phyloP scores from a whole-genome alignment of 2,888 invertebrate genomes.

The Morinoia aosen region DNA sequence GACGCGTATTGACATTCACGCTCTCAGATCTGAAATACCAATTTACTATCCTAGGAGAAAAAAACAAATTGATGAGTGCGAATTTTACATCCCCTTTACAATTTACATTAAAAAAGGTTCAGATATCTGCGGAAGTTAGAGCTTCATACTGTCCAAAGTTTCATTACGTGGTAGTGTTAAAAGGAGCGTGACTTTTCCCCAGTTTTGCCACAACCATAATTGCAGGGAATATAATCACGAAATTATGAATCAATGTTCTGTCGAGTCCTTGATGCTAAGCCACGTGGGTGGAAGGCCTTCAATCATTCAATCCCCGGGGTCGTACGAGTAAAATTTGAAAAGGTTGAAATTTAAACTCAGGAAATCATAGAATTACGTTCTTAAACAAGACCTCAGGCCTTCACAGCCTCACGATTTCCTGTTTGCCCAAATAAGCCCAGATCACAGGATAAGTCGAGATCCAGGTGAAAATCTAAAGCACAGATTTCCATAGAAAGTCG shows the following conservation, averaged over 20 bases:
- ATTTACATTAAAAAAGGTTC: background rate
- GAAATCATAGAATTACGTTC: background rate
- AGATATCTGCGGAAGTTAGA: background rate
- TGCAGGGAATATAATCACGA: too few species aligned
- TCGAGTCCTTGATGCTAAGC: background rate
- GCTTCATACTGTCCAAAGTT: background rate
- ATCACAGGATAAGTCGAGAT: background rate
- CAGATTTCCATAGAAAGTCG: background rate
- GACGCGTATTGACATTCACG: background rate
- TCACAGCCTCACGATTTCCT: background rate
- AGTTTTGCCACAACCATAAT: too few species aligned
- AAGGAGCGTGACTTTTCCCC: too few species aligned
- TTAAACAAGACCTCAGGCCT: background rate
- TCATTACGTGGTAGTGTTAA: too few species aligned
- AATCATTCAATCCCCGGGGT: background rate
- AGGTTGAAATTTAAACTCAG: background rate
- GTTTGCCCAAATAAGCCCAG: background rate
- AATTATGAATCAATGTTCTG: too few species aligned
- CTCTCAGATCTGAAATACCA: too few species aligned
- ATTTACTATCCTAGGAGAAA: too few species aligned
- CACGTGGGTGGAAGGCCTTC: background rate
- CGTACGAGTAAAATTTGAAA: background rate
- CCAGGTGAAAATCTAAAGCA: background rate
- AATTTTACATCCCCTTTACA: background rate
- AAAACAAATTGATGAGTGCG: background rate